Evolutionary conservation across 2,888 invertebrate genomes (phyloP).

Genomic region (Eucriotettix oculatus): DNA sequence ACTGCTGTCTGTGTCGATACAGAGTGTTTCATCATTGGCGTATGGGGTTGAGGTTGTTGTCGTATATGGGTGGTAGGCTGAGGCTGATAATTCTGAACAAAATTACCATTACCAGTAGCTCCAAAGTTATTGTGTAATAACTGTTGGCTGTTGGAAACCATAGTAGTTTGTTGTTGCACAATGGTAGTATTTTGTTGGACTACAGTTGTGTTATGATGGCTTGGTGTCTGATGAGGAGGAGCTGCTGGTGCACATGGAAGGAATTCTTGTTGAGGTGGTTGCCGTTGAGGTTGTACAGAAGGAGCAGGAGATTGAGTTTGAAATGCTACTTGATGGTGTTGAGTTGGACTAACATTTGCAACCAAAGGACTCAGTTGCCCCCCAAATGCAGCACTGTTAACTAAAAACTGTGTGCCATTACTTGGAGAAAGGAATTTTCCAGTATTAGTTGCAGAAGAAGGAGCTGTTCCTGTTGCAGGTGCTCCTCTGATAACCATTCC

Average conservation of each 20-base stretch:
- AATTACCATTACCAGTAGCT: background rate
- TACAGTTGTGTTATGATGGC: slow-evolving; percentile 42
- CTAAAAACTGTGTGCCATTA: slow-evolving; percentile 41
- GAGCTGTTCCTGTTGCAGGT: slow-evolving; percentile 27
- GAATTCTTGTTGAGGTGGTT: slow-evolving; percentile 43
- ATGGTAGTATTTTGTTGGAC: slow-evolving; percentile 77
- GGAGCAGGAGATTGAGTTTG: slow-evolving; percentile 33
- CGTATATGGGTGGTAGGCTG: slow-evolving; percentile 21
- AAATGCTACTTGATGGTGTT: slow-evolving; percentile 22
- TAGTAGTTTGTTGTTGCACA: slow-evolving; percentile 64
- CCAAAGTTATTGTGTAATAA: slow-evolving; percentile 14
- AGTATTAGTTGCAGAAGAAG: slow-evolving; percentile 24
- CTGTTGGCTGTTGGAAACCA: slow-evolving; percentile 50
- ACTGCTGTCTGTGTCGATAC: slow-evolving; percentile 60
- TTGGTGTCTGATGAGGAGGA: slow-evolving; percentile 27
- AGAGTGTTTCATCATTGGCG: slow-evolving; percentile 36
- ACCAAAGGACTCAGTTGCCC: slow-evolving; percentile 52
- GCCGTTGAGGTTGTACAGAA: slow-evolving; percentile 20
- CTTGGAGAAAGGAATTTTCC: slow-evolving; percentile 56
- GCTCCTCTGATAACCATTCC: slow-evolving; percentile 68
- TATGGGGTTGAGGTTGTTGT: slow-evolving; percentile 17
- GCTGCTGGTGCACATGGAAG: slow-evolving; percentile 53
- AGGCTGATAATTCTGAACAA: slow-evolving; percentile 3
- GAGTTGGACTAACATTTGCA: slow-evolving; percentile 51
- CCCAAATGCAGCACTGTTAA: slow-evolving; percentile 35